Base-by-base conservation (phyloP, 2,113 vertebrate genomes). In the Equus quagga region DNA sequence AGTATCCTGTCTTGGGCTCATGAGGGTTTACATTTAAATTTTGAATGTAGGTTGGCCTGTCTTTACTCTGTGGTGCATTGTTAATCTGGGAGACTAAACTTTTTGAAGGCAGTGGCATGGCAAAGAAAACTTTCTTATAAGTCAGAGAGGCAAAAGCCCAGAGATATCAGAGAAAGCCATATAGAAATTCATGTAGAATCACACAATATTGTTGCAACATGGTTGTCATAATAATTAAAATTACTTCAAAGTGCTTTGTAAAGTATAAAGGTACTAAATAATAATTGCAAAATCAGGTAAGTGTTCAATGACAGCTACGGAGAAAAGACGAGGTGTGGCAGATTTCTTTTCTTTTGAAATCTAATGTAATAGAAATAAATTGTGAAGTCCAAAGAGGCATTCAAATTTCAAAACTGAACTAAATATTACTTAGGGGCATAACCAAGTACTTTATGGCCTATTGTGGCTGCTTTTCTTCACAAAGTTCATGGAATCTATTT, bases 1-100 rank as follows among this genome's bases (percentile, higher is more conserved):
- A 92, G 86, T 69, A 85, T 79, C 64, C 70, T 89, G 65, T 81
- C 72, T 81, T 92, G 78, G 44, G 76, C 44, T 89, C 91, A 89
- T 58, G 78, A 93, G 81, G 33, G 78, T 83, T 97, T 72, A 93
- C 33, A 93, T 94, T 81, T 97, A 97, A 98, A 96, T 95, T 97
- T 72, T 95, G 49, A 88, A 56, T 78, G 4, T 54, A 70, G 58
- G 9, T n/a, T 94, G 49, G 58, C 64, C 78, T 94, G 9, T 49
- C 89, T 89, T 89, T 89, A 76, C 65, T 78, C 67, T 93, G 67
- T 96, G 54, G 49, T 93, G 28, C 46, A 86, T 51, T 96, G 92
- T 91, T 94, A 96, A 96, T 51, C 36, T 91, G 49, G 31, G 41
- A 95, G 85, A 92, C 56, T 14, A 73, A 96, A 91, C 24, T 92